These are phyloP conservation scores for Sebastes matsubarae DNA, from an alignment of 2,797 vertebrate species.

Conservation along the genomic window DNA sequence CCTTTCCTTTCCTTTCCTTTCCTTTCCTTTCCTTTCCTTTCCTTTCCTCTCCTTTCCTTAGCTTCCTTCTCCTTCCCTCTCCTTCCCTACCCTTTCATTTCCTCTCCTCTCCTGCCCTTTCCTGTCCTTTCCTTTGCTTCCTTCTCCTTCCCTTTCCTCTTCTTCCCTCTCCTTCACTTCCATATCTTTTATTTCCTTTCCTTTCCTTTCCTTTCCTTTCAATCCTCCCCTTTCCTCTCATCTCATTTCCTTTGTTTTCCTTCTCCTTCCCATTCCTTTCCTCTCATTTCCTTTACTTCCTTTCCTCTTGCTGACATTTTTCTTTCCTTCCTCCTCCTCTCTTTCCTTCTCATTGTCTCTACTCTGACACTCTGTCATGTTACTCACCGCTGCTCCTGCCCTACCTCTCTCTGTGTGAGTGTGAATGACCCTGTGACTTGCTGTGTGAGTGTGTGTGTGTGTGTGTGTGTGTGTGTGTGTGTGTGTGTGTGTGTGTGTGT, in stretches of 20 bases:
- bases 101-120: too few relatives aligned
- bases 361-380: not conserved
- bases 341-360: not conserved
- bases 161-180: not conserved
- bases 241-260: too few relatives aligned
- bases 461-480: not conserved
- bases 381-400: slow-evolving; percentile 8
- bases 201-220: not conserved
- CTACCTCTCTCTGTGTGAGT: slow-evolving; percentile 35
- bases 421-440: slow-evolving; percentile 46
- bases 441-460: not conserved
- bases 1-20: too few relatives aligned
- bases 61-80: too few relatives aligned
- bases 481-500: slow-evolving; percentile 4
- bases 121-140: too few relatives aligned
- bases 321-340: not conserved
- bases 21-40: fast-evolving
- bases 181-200: not conserved
- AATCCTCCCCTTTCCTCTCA: not conserved
- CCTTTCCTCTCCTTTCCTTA: fast-evolving
- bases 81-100: too few relatives aligned
- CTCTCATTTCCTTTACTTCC: not conserved
- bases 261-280: too few relatives aligned
- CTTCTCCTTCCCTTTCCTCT: not conserved
- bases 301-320: too few relatives aligned